Conservation (phyloP, 2,888 invertebrate species). For the Oligia strigilis region DNA sequence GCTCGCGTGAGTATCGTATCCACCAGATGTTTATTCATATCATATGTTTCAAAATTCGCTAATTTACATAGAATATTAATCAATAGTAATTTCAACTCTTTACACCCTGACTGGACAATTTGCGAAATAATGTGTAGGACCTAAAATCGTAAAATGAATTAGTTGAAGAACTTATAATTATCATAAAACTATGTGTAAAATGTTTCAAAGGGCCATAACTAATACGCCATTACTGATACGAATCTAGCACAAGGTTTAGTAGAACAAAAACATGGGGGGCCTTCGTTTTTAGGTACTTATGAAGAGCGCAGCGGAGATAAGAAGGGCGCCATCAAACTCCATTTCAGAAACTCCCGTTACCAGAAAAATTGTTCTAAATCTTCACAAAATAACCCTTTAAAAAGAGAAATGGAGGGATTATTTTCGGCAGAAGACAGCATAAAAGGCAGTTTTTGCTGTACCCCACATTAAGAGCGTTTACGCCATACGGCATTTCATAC, state of each 20-base stretch:
- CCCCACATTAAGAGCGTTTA: not conserved
- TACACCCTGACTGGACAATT: conserved; percentile 73
- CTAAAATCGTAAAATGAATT: conserved; percentile 69
- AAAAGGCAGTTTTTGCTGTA: not conserved
- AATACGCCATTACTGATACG: conserved; percentile 9
- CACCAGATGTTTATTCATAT: conserved; percentile 66
- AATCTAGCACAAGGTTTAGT: conserved; percentile 29
- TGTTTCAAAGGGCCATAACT: conserved; percentile 30
- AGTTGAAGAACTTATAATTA: conserved; percentile 13
- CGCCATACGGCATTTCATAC: too few species aligned
- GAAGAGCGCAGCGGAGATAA: not conserved
- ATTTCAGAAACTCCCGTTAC: not conserved
- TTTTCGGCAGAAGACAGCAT: not conserved
- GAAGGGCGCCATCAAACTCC: not conserved
- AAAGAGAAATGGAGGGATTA: not conserved
- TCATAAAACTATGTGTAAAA: conserved; percentile 19
- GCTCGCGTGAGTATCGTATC: conserved; percentile 66
- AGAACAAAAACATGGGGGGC: not conserved
- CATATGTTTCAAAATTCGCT: conserved; percentile 63
- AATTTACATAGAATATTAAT: conserved; percentile 77
- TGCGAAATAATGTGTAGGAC: conserved; percentile 76
- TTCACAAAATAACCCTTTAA: not conserved
- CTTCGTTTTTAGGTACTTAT: not conserved
- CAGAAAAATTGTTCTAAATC: not conserved
- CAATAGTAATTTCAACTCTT: conserved; percentile 75